These are phyloP conservation scores for Drosophila miranda DNA, from an alignment of 1,140 invertebrate species.

Conservation along the genomic window DNA sequence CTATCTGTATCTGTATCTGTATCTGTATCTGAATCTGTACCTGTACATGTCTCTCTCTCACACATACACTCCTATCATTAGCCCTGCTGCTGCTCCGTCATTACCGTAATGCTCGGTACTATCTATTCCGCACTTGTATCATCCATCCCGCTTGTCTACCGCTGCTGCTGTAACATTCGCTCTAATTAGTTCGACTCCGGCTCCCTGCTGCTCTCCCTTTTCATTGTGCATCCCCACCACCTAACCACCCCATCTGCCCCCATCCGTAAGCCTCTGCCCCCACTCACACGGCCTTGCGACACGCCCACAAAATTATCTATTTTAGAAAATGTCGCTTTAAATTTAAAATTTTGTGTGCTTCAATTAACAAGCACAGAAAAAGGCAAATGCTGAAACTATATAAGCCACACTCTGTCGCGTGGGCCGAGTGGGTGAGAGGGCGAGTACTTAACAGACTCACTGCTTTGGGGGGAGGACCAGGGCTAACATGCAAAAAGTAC, in stretches of 20 bases:
- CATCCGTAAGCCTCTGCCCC: background rate
- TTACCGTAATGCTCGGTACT: conserved; percentile 24
- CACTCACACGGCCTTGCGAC: background rate
- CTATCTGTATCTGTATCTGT: conserved; percentile 4
- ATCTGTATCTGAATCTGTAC: conserved; percentile 12
- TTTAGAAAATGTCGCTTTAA: conserved; percentile 52
- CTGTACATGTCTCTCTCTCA: conserved; percentile 2
- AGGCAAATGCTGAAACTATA: conserved; percentile 30
- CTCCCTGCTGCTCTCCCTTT: background rate
- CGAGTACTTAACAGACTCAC: conserved; percentile 25
- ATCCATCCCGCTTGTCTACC: conserved; percentile 20
- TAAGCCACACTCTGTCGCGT: background rate
- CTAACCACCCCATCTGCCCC: too few species aligned
- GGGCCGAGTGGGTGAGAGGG: conserved; percentile 20
- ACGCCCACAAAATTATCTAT: conserved; percentile 47
- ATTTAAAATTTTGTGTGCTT: conserved; percentile 28
- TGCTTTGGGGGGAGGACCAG: background rate
- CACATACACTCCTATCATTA: conserved; percentile 23
- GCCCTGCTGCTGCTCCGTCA: conserved; percentile 16
- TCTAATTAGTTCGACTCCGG: conserved; percentile 53
- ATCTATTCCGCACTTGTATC: conserved; percentile 25
- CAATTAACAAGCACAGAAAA: conserved; percentile 47
- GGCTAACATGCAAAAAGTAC: conserved; percentile 60
- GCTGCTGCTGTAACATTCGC: conserved; percentile 32
- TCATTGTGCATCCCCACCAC: conserved; percentile 21